Percentiles rank a stretch among this genome's conserved stretches.
phyloP scores from a whole-genome alignment of 2,113 vertebrate species.

The Brachyhypopomus occidentalis region DNA sequence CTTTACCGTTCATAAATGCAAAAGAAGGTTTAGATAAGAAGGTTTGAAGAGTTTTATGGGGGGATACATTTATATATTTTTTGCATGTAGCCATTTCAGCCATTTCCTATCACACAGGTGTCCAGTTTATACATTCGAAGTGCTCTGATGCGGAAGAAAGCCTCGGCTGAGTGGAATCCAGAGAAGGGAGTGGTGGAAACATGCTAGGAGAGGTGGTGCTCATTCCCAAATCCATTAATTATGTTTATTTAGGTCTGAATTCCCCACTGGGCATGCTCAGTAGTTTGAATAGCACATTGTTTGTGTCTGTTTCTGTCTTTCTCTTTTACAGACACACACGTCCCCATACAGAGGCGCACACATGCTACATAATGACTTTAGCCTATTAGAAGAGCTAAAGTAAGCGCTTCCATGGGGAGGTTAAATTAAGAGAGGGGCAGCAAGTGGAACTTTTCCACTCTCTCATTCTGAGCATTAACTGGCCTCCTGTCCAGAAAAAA shows the following conservation, averaged over 20 bases:
- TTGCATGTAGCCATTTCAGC: background rate
- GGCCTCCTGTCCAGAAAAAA: background rate
- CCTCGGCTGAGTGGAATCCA: background rate
- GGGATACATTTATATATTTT: background rate
- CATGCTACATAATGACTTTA: slow-evolving; percentile 34
- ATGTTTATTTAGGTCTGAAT: slow-evolving; percentile 67
- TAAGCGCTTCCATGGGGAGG: slow-evolving; percentile 44
- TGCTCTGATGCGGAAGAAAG: background rate
- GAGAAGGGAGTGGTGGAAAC: slow-evolving; percentile 38
- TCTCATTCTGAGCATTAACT: slow-evolving; percentile 31
- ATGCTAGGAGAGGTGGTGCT: slow-evolving; percentile 67
- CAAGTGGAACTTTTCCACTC: slow-evolving; percentile 41
- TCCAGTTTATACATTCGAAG: background rate
- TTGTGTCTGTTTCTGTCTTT: background rate
- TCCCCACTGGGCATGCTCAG: slow-evolving; percentile 62
- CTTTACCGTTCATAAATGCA: too few relatives aligned
- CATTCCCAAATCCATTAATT: slow-evolving; percentile 64
- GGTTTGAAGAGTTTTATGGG: too few relatives aligned
- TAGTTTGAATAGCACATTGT: slow-evolving; percentile 61
- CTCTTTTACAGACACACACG: background rate
- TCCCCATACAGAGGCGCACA: background rate
- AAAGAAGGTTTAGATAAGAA: background rate
- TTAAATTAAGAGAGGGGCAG: slow-evolving; percentile 30
- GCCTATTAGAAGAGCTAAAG: slow-evolving; percentile 45
- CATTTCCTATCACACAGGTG: background rate